A percentile compares a stretch with the other conserved stretches of the same genome.
phyloP scores from a whole-genome alignment of 1,140 invertebrate species.

The Drosophila cardini region DNA sequence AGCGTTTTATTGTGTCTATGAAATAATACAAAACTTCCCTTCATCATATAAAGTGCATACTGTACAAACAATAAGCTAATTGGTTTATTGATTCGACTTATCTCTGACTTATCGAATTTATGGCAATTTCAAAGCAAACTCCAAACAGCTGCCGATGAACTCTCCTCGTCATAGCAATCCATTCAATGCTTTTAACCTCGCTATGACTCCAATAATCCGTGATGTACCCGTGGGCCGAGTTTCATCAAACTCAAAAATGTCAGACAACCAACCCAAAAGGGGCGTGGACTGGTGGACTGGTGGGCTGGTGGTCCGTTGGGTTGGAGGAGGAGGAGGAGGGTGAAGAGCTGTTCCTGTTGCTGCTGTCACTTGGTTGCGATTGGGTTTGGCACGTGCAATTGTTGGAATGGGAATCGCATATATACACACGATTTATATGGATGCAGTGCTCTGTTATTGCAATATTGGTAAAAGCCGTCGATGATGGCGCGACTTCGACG shows the following conservation, averaged over 20 bases:
- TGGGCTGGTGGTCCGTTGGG: too few relatives aligned
- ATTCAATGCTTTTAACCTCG: constrained; percentile 28
- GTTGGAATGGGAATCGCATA: constrained; percentile 25
- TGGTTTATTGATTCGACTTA: background rate
- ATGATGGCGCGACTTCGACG: constrained; percentile 63
- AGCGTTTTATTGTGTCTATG: too few relatives aligned
- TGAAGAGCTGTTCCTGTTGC: background rate
- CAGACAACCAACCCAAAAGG: constrained; percentile 6
- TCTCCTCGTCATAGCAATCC: background rate
- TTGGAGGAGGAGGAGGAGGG: background rate
- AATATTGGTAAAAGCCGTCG: constrained; percentile 66
- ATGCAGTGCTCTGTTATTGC: constrained; percentile 46
- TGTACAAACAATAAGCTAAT: constrained; percentile 1
- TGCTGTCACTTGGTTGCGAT: constrained; percentile 64
- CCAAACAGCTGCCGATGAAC: background rate
- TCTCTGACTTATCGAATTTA: background rate
- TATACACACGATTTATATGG: constrained; percentile 32
- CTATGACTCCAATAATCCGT: constrained; percentile 56
- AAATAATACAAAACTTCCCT: too few relatives aligned
- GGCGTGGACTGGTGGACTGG: background rate
- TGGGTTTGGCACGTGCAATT: constrained; percentile 64
- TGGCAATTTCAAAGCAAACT: constrained; percentile 7
- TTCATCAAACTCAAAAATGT: constrained; percentile 55
- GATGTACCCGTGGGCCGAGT: constrained; percentile 38
- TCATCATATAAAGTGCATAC: background rate